Conservation (phyloP, 2,888 invertebrate genomes). For the Cetonia aurata region DNA sequence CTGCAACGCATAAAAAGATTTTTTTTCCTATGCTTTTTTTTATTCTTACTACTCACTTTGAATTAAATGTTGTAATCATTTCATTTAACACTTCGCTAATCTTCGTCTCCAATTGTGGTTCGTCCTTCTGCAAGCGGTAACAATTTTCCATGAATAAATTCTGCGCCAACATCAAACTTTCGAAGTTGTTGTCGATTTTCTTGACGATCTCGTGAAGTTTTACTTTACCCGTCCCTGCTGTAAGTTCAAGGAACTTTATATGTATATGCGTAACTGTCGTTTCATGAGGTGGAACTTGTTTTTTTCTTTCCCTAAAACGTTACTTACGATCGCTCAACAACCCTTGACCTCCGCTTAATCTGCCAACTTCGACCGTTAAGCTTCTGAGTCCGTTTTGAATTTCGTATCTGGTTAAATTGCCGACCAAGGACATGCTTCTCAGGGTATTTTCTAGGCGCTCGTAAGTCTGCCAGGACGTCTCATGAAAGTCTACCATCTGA, state of each 20-base stretch:
- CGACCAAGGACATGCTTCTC: slow-evolving; percentile 52
- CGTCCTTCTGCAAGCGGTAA: slow-evolving; percentile 75
- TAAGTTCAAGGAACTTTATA: slow-evolving; percentile 27
- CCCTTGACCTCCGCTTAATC: slow-evolving; percentile 51
- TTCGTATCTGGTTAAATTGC: slow-evolving; percentile 59
- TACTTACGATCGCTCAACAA: slow-evolving; percentile 52
- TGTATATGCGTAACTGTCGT: background rate
- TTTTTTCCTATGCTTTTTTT: background rate
- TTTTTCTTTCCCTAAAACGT: background rate
- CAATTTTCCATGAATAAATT: slow-evolving; percentile 77
- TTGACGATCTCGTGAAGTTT: slow-evolving; percentile 56
- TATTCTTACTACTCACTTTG: slow-evolving; percentile 69
- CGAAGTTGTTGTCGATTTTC: slow-evolving; percentile 68
- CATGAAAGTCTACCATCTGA: slow-evolving; percentile 44
- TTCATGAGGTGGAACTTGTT: background rate
- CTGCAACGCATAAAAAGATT: slow-evolving; percentile 59
- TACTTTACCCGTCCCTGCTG: slow-evolving; percentile 42
- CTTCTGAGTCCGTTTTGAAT: slow-evolving; percentile 61
- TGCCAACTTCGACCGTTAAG: slow-evolving; percentile 61
- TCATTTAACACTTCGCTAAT: slow-evolving; percentile 74
- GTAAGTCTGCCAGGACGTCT: slow-evolving; percentile 46
- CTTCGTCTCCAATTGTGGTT: slow-evolving; percentile 71
- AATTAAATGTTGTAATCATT: slow-evolving; percentile 73
- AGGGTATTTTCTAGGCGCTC: slow-evolving; percentile 52
- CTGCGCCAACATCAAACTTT: slow-evolving; percentile 73